Percentiles rank a stretch among this genome's conserved stretches.
Evolutionary conservation across 2,797 vertebrate genomes (phyloP).

Genomic region (Lophius americanus): DNA sequence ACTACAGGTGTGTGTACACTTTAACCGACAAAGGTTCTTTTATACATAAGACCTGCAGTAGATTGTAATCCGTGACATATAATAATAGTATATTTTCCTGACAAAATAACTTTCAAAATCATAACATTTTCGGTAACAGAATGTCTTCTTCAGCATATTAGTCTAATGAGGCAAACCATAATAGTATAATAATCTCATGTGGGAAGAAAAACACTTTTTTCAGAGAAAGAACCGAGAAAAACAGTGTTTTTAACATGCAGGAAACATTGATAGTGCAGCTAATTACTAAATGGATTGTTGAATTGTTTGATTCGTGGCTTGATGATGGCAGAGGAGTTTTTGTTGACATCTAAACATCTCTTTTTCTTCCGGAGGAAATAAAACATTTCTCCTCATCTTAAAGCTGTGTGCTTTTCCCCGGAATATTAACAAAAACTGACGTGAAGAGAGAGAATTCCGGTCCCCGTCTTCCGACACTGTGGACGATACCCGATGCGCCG

Average conservation of each 20-base stretch:
- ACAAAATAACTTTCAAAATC: constrained; percentile 62
- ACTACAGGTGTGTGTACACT: constrained; percentile 64
- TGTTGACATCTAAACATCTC: constrained; percentile 34
- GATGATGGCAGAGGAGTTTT: constrained; percentile 21
- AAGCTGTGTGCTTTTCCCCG: constrained; percentile 59
- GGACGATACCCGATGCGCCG: constrained; percentile 55
- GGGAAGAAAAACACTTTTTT: constrained; percentile 20
- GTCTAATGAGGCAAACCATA: constrained; percentile 42
- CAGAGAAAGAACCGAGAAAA: constrained; percentile 37
- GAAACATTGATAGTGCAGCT: constrained; percentile 62
- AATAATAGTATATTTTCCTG: constrained; percentile 62
- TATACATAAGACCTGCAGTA: constrained; percentile 72
- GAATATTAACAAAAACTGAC: constrained; percentile 51
- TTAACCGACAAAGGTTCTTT: constrained; percentile 57
- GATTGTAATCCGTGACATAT: constrained; percentile 65
- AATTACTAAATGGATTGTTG: constrained; percentile 27
- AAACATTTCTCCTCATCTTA: constrained; percentile 48
- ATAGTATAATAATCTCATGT: constrained; percentile 42
- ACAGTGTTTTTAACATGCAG: constrained; percentile 50
- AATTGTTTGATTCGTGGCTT: constrained; percentile 27
- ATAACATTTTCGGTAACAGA: constrained; percentile 60
- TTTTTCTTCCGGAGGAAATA: constrained; percentile 23
- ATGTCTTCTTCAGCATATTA: constrained; percentile 49
- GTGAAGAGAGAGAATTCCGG: constrained; percentile 52
- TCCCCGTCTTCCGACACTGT: constrained; percentile 54